Evolutionary conservation across 2,888 invertebrate genomes (phyloP).

Genomic region (Carabus problematicus): DNA sequence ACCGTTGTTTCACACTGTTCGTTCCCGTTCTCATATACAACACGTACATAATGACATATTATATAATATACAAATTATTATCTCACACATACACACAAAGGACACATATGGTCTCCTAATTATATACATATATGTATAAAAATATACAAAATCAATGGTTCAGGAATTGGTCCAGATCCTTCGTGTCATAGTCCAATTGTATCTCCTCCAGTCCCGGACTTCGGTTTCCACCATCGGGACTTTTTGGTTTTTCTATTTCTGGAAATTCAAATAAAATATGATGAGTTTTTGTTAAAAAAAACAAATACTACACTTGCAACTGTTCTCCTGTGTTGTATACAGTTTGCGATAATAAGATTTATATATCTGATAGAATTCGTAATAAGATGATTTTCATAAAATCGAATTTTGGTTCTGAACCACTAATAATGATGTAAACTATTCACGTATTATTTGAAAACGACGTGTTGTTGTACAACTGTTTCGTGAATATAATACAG

Average conservation of each 20-base stretch:
- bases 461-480: constrained; percentile 42
- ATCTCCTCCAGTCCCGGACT: constrained; percentile 69
- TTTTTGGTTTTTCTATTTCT: constrained; percentile 44
- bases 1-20: constrained; percentile 24
- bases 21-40: constrained; percentile 27
- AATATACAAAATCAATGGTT: constrained; percentile 30
- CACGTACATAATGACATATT: not conserved
- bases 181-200: constrained; percentile 66
- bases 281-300: constrained; percentile 31
- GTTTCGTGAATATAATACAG: constrained; percentile 42
- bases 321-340: not conserved
- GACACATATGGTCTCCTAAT: no score
- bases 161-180: constrained; percentile 67
- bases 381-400: constrained; percentile 42
- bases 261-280: constrained; percentile 33
- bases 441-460: constrained; percentile 39
- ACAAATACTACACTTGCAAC: not conserved
- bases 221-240: constrained; percentile 38
- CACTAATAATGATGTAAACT: constrained; percentile 31
- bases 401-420: constrained; percentile 42
- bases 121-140: no score
- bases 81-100: not conserved
- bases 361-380: constrained; percentile 18
- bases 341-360: not conserved
- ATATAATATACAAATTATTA: not conserved